Evolutionary conservation across 2,113 vertebrate species (phyloP), one percentile per base, ranked within the genome.

Genomic region (Sula dactylatra): DNA sequence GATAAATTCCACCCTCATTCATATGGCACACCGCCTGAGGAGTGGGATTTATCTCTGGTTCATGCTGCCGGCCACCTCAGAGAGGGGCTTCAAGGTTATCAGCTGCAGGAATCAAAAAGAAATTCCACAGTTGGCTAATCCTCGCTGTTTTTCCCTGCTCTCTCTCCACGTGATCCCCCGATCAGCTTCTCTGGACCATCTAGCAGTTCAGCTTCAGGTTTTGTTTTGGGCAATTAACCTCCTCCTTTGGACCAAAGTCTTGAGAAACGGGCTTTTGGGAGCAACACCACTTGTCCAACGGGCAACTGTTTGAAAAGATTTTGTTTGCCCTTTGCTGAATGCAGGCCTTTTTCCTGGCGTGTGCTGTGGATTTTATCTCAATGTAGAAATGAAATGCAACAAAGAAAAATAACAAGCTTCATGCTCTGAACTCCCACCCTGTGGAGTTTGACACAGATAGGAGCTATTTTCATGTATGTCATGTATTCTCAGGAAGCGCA

Each of bases 121-220:
- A 80, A 42, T 71, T 54, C 16, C 26, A 17, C 7, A 36, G 5
- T 1, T 83, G 67, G 34, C 36, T 73, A 25, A 58, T 67, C 45
- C 55, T 50, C 32, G 12, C 11, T 73, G 45, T 0, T 36, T 73
- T 45, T 54, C 15, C 45, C 34, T 76, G 29, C 58, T 85, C 38
- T 26, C 20, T 69, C 54, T 56, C 64, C 62, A 2, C 0, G 0
- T 44, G 34, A 25, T 49, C 31, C 29, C 13, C 10, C 8, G 4
- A 0, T 58, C 29, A 40, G 27, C 31, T 26, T 40, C 19, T 49
- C 32, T 44, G 64, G 42, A 77, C 44, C 58, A 14, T 8, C 24
- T 55, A 47, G 18, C 27, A 44, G 49, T 4, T 22, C 40, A 79
- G 12, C 38, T 85, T 27, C 36, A 49, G 38, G 9, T 17, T 36